Evolutionary conservation across 2,113 vertebrate genomes (phyloP).

Genomic region (Sciurus niger): DNA sequence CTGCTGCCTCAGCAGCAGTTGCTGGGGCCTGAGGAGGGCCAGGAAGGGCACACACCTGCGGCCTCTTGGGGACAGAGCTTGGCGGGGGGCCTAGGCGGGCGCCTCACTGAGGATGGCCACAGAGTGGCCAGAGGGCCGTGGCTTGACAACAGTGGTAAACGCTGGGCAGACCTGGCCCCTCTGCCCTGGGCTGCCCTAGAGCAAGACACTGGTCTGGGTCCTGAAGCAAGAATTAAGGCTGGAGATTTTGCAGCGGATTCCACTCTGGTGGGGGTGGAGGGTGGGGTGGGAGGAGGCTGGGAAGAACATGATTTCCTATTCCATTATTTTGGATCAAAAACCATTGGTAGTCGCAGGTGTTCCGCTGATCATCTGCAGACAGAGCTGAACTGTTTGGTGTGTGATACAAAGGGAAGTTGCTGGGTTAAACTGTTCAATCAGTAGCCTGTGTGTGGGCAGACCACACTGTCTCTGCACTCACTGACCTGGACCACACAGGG

Average conservation of each 20-base stretch:
- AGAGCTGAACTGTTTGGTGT: slow-evolving; percentile 36
- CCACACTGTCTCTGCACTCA: neutral
- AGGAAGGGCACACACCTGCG: neutral
- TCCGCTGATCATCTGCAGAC: slow-evolving; percentile 38
- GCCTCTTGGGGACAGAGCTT: slow-evolving; percentile 53
- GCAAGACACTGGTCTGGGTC: slow-evolving; percentile 77
- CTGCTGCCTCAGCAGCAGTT: slow-evolving; percentile 73
- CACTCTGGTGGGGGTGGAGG: slow-evolving; percentile 64
- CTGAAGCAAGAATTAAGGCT: slow-evolving; percentile 85
- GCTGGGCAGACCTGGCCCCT: slow-evolving; percentile 71
- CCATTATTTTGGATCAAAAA: slow-evolving; percentile 55
- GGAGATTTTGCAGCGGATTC: slow-evolving; percentile 80
- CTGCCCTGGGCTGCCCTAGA: slow-evolving; percentile 69
- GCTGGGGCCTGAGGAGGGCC: slow-evolving; percentile 20
- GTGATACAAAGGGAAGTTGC: slow-evolving; percentile 57
- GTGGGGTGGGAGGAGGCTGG: slow-evolving; percentile 35
- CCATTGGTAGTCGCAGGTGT: slow-evolving; percentile 36
- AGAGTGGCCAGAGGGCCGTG: slow-evolving; percentile 73
- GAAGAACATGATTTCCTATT: slow-evolving; percentile 76
- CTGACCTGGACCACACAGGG: neutral
- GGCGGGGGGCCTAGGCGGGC: neutral
- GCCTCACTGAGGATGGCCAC: slow-evolving; percentile 71
- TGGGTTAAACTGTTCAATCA: neutral
- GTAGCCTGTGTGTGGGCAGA: slow-evolving; percentile 27
- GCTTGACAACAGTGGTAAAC: slow-evolving; percentile 83